Evolutionary conservation across 2,797 vertebrate genomes (phyloP).

Genomic region (Cuniculus paca): DNA sequence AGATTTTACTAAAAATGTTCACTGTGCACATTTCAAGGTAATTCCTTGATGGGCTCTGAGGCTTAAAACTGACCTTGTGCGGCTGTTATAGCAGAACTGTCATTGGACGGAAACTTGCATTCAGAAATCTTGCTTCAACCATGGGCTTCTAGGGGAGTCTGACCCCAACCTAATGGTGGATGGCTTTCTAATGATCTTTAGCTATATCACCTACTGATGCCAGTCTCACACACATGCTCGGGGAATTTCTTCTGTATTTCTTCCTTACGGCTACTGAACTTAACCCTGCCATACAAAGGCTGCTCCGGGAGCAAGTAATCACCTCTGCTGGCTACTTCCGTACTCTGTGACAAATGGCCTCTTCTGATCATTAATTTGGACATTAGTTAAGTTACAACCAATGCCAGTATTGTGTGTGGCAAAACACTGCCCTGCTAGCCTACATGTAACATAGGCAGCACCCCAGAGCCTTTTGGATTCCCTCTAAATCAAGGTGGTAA

Average conservation of each 20-base stretch:
- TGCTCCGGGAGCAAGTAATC: not conserved
- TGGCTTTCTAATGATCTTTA: not conserved
- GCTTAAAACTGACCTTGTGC: not conserved
- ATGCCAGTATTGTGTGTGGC: not conserved
- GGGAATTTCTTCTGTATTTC: not conserved
- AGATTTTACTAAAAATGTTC: constrained; percentile 36
- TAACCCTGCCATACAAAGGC: not conserved
- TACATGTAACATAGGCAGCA: not conserved
- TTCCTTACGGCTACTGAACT: no score
- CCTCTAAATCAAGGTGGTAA: not conserved
- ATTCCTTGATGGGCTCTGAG: not conserved
- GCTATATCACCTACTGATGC: not conserved
- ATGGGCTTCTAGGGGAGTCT: not conserved
- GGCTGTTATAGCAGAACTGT: not conserved
- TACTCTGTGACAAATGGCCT: not conserved
- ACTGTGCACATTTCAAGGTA: not conserved
- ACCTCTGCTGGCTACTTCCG: not conserved
- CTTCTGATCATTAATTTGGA: not conserved
- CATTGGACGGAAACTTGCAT: not conserved
- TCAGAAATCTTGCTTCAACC: not conserved
- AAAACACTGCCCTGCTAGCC: not conserved
- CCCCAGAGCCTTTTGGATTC: not conserved
- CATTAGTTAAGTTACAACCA: not conserved
- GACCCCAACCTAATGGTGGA: not conserved
- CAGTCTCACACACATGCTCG: not conserved